Conservation (phyloP, 2,113 vertebrate genomes). For the Oncorhynchus clarkii region DNA sequence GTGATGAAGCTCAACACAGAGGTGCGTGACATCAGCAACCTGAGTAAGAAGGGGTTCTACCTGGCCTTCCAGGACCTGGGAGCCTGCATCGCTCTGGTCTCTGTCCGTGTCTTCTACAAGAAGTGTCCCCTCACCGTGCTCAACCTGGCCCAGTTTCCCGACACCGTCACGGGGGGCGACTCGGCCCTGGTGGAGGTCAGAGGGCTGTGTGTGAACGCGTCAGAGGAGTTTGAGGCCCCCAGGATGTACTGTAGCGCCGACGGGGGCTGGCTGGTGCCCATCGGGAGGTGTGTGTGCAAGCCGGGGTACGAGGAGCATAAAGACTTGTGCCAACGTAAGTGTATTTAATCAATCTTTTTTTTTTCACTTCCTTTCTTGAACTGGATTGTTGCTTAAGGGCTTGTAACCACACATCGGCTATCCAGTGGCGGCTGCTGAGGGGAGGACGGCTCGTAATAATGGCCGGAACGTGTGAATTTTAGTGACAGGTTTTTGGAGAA, state of each 20-base stretch:
- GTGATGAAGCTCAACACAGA: slow-evolving; percentile 85
- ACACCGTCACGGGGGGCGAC: slow-evolving; percentile 81
- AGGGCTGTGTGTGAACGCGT: slow-evolving; percentile 77
- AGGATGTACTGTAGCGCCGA: slow-evolving; percentile 85
- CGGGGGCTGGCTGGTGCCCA: slow-evolving; percentile 83
- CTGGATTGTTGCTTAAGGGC: no score
- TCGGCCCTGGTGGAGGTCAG: slow-evolving; percentile 81
- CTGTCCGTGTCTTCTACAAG: slow-evolving; percentile 81
- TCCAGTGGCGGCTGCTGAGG: no score
- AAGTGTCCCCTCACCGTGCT: slow-evolving; percentile 79
- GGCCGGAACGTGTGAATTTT: no score
- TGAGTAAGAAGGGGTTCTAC: slow-evolving; percentile 82
- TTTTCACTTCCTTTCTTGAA: no score
- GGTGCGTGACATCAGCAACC: slow-evolving; percentile 79
- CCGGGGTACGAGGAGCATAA: slow-evolving; percentile 81
- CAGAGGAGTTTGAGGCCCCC: slow-evolving; percentile 80
- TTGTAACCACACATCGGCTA: no score
- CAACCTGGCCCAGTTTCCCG: slow-evolving; percentile 79
- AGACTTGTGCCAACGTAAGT: slow-evolving; percentile 80
- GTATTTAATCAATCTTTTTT: neutral
- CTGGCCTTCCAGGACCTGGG: slow-evolving; percentile 83
- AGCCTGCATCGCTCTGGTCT: slow-evolving; percentile 82
- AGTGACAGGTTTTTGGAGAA: no score
- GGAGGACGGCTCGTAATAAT: no score
- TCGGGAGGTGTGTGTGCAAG: slow-evolving; percentile 81